Evolutionary conservation across 2,113 vertebrate species (phyloP).

Genomic region (Dasypus novemcinctus): DNA sequence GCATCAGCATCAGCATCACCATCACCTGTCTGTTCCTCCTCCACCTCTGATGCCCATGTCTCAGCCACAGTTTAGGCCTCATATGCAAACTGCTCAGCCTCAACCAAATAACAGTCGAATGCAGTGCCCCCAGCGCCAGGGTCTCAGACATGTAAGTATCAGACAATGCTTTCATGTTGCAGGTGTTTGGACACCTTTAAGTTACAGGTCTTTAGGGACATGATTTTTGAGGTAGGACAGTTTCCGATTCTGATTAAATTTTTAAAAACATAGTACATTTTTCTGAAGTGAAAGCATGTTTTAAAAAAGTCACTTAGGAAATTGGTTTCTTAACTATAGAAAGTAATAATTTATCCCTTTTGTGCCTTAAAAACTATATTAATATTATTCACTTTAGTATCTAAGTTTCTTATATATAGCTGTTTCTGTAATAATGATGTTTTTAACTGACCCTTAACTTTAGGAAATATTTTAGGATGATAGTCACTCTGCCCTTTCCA

Average conservation of each 20-base stretch:
- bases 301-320: background rate
- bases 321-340: background rate
- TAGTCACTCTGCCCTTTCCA: background rate
- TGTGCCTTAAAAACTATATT: background rate
- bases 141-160: slow-evolving; percentile 90
- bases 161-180: accelerated
- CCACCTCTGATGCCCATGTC: slow-evolving; percentile 88
- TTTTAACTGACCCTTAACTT: background rate
- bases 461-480: background rate
- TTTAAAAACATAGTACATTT: background rate
- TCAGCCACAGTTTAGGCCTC: slow-evolving; percentile 92
- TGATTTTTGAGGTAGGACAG: background rate
- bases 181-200: background rate
- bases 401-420: background rate
- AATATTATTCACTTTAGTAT: background rate
- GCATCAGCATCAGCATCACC: slow-evolving; percentile 86
- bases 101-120: slow-evolving; percentile 85
- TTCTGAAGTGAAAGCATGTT: background rate
- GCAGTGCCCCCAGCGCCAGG: slow-evolving; percentile 89
- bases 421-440: background rate
- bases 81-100: slow-evolving; percentile 82
- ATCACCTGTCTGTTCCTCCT: slow-evolving; percentile 83
- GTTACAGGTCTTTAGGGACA: background rate
- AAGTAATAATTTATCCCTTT: background rate
- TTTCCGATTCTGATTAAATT: background rate